phyloP scores from a whole-genome alignment of 2,113 vertebrate genomes.

The Phainopepla nitens region DNA sequence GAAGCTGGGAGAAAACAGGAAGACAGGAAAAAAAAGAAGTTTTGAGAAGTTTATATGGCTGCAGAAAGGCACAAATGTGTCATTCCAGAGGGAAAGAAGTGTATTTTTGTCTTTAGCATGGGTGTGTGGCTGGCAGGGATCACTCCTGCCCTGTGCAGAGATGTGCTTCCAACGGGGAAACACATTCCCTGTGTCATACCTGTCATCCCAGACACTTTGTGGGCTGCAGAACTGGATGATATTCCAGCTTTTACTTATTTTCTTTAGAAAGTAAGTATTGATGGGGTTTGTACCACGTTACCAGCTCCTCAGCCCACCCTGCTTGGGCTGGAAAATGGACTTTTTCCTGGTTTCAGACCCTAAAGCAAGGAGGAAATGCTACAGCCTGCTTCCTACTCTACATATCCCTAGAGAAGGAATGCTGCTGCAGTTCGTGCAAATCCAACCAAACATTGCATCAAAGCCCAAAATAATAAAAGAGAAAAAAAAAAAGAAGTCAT shows the following conservation, averaged over 20 bases:
- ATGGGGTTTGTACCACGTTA: not conserved
- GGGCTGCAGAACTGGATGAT: not conserved
- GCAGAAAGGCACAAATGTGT: not conserved
- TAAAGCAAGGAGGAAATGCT: not conserved
- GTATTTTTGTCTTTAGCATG: not conserved
- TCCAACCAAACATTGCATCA: not conserved
- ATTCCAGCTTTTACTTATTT: not conserved
- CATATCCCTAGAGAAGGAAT: not conserved
- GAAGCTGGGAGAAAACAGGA: not conserved
- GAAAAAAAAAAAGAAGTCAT: not conserved
- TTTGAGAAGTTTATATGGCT: not conserved
- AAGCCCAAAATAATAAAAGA: not conserved
- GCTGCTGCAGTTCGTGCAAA: not conserved
- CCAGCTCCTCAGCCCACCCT: not conserved
- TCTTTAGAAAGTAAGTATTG: not conserved
- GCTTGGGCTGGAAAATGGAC: not conserved
- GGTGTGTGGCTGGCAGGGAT: not conserved
- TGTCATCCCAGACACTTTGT: too few relatives aligned
- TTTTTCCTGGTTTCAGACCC: not conserved
- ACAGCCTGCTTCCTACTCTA: not conserved
- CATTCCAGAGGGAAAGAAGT: not conserved
- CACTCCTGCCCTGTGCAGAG: not conserved
- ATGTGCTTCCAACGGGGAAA: not conserved
- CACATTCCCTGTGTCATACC: accelerated
- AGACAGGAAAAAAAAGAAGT: not conserved